phyloP scores from a whole-genome alignment of 1,140 invertebrate genomes.

The Elysia chlorotica region DNA sequence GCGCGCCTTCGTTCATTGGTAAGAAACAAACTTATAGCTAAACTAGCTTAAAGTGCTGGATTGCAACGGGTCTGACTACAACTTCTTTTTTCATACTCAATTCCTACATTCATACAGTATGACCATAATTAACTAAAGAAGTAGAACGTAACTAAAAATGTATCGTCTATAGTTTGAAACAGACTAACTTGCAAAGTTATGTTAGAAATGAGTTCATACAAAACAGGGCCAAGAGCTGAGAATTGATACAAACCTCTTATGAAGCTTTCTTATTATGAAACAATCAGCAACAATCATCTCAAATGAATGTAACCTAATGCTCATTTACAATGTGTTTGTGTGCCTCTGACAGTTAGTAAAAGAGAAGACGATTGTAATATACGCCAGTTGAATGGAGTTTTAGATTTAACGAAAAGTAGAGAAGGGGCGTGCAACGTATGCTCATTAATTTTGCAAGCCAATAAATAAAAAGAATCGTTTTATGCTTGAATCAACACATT shows the following conservation, averaged over 20 bases:
- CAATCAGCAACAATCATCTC: background rate
- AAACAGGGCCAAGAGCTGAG: background rate
- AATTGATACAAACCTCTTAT: background rate
- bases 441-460: no score
- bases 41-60: no score
- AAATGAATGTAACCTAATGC: constrained; percentile 7
- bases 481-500: no score
- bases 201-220: background rate
- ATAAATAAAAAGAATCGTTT: no score
- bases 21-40: no score
- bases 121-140: constrained; percentile 12
- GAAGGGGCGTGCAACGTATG: no score
- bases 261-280: background rate
- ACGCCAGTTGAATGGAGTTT: background rate
- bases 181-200: no score
- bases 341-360: background rate
- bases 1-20: constrained; percentile 12
- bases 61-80: no score
- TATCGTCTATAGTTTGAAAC: constrained; percentile 17
- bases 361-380: constrained; percentile 17
- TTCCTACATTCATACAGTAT: constrained; percentile 19
- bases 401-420: background rate
- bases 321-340: background rate
- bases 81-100: constrained; percentile 14
- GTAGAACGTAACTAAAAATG: constrained; percentile 23